Base-by-base conservation (phyloP, 2,113 vertebrate species). In the Semnornis frantzii region DNA sequence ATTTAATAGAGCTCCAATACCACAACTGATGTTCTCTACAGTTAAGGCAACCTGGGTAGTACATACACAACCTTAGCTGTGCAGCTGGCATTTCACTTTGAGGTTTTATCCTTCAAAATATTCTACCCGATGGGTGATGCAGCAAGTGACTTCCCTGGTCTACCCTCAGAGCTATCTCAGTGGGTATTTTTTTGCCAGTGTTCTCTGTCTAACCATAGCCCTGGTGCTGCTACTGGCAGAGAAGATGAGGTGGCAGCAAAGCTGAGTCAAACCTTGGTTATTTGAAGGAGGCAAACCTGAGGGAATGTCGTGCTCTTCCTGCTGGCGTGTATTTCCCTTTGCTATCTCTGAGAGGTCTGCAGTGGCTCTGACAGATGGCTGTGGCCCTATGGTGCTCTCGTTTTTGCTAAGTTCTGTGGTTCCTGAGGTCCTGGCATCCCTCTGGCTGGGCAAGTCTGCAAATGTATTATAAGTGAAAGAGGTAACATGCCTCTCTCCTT, bases 91-190 rank as follows among this genome's bases (percentile, higher is more conserved):
- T 78, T 68, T 82, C 42, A 31, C 24, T 85, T 44, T n/a, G 84
- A 92, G 84, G 31, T 30, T 91, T 81, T 85, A 28, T 69, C 34
- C 55, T 80, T 82, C 44, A 69, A 31, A 94, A 90, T 86, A 74
- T 12, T 69, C 63, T 82, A 58, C 15, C 30, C 3, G 3, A 31
- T 1, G 7, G 72, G 28, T 87, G 94, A 91, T 44, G 89, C 60
- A 42, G 37, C 4, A 24, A 42, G 78, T 92, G 91, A 91, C 59
- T 96, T 87, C 42, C 76, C 68, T 85, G 65, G 39, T n/a, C 70
- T 89, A 59, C 27, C 39, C 68, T 87, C 79, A 63, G 34, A 57
- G 46, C 25, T 64, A 54, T 62, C 82, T 88, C 65, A 55, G 60
- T 54, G 31, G 24, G 30, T 71, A 27, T 28, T 91, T 90, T 84